Evolutionary conservation across 2,888 invertebrate genomes (phyloP).

Genomic region (Drosophila cracens): DNA sequence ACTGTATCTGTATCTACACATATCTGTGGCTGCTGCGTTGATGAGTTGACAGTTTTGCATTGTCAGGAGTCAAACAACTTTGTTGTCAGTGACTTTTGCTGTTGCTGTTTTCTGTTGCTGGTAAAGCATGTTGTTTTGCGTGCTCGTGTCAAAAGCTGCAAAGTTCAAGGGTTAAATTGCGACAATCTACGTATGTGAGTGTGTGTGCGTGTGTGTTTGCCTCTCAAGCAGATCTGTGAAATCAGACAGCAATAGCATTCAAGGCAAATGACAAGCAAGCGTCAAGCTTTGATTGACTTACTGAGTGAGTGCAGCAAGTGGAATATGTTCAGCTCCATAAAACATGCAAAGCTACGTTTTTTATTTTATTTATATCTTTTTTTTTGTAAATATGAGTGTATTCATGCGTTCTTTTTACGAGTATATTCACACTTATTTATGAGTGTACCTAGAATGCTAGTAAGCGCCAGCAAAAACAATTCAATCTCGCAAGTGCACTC

Average conservation of each 20-base stretch:
- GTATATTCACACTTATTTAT: background rate
- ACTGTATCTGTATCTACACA: slow-evolving; percentile 9
- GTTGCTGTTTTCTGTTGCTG: slow-evolving; percentile 18
- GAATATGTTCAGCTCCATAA: background rate
- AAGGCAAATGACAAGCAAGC: slow-evolving; percentile 31
- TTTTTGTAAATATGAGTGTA: background rate
- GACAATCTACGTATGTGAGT: slow-evolving; percentile 32
- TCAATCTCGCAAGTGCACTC: background rate
- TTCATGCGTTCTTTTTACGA: background rate
- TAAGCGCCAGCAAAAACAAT: background rate
- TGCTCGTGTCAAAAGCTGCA: slow-evolving; percentile 67
- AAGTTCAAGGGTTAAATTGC: slow-evolving; percentile 75
- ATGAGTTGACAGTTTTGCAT: slow-evolving; percentile 73
- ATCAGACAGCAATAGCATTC: slow-evolving; percentile 19
- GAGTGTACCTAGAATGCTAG: background rate
- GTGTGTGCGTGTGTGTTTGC: slow-evolving; percentile 6
- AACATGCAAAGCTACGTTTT: background rate
- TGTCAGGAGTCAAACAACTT: slow-evolving; percentile 78
- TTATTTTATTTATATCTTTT: background rate
- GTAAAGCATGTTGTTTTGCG: slow-evolving; percentile 10
- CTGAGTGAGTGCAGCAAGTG: slow-evolving; percentile 22
- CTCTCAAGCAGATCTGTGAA: slow-evolving; percentile 7
- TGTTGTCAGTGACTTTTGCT: slow-evolving; percentile 52
- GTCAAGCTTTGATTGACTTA: slow-evolving; percentile 33
- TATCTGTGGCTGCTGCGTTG: slow-evolving; percentile 29